Evolutionary conservation across 2,888 invertebrate species (phyloP).

Genomic region (Brachyopa scutellaris): DNA sequence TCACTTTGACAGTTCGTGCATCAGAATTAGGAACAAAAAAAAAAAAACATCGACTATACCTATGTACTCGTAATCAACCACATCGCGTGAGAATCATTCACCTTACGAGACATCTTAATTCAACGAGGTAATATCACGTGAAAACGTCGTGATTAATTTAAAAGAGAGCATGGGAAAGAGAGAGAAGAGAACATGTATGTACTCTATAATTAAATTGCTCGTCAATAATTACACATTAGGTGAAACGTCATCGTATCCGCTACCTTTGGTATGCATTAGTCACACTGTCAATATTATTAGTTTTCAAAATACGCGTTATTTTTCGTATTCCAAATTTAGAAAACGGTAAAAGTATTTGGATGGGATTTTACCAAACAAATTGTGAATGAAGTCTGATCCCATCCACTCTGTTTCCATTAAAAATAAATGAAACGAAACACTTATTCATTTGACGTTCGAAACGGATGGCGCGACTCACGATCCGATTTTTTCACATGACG

Average conservation of each 20-base stretch:
- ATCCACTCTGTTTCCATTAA: no score
- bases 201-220: conserved; percentile 1
- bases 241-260: conserved; percentile 10
- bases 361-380: no score
- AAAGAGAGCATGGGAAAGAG: not conserved
- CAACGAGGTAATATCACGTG: conserved; percentile 13
- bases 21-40: not conserved
- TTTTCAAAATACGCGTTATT: not conserved
- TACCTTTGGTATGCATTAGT: not conserved
- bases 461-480: not conserved
- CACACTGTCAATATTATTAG: not conserved
- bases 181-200: no score
- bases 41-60: no score
- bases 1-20: conserved; percentile 5
- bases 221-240: no score
- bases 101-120: not conserved
- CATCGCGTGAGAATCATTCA: not conserved
- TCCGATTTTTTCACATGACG: not conserved
- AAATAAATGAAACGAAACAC: conserved; percentile 9
- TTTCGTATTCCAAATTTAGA: conserved; percentile 3
- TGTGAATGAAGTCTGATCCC: no score
- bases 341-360: no score
- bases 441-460: conserved; percentile 8
- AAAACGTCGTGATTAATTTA: conserved; percentile 20
- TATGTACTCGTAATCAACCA: no score